phyloP scores from a whole-genome alignment of 2,888 invertebrate species.

The Germaria angustata region DNA sequence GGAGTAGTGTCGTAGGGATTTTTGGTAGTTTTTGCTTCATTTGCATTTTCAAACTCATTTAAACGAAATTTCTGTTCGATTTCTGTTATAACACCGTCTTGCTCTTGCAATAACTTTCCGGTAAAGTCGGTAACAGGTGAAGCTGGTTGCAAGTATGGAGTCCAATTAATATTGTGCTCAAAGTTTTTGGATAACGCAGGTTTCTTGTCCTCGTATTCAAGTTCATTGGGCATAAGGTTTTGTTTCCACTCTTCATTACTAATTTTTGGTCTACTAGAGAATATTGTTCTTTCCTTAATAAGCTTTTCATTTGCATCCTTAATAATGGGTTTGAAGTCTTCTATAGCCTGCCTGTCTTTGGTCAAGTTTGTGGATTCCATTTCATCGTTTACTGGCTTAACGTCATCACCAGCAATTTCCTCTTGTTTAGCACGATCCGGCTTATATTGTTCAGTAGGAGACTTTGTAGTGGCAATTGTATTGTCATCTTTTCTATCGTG shows the following conservation, averaged over 20 bases:
- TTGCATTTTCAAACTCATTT: conserved; percentile 71
- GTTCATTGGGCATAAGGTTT: conserved; percentile 75
- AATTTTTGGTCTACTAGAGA: conserved; percentile 66
- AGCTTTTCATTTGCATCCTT: conserved; percentile 74
- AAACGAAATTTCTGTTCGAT: conserved; percentile 79
- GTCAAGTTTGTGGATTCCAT: conserved; percentile 5
- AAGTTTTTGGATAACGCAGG: not conserved
- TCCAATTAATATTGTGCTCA: conserved; percentile 62
- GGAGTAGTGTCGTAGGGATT: conserved; percentile 31
- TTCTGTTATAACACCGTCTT: conserved; percentile 79
- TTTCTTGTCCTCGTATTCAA: conserved; percentile 55
- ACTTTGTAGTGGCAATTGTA: not conserved
- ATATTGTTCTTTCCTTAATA: conserved; percentile 73
- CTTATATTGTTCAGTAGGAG: not conserved
- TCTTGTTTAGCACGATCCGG: not conserved
- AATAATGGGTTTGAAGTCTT: conserved; percentile 77
- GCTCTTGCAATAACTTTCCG: conserved; percentile 77
- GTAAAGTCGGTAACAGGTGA: conserved; percentile 73
- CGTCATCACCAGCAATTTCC: conserved; percentile 36
- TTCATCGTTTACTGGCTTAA: conserved; percentile 50
- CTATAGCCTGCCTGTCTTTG: conserved; percentile 49
- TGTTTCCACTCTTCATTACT: conserved; percentile 70
- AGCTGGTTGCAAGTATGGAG: conserved; percentile 54
- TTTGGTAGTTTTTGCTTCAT: conserved; percentile 45
- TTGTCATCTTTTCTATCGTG: not conserved